phyloP scores from a whole-genome alignment of 1,140 invertebrate genomes.

The Meloidogyne exigua region DNA sequence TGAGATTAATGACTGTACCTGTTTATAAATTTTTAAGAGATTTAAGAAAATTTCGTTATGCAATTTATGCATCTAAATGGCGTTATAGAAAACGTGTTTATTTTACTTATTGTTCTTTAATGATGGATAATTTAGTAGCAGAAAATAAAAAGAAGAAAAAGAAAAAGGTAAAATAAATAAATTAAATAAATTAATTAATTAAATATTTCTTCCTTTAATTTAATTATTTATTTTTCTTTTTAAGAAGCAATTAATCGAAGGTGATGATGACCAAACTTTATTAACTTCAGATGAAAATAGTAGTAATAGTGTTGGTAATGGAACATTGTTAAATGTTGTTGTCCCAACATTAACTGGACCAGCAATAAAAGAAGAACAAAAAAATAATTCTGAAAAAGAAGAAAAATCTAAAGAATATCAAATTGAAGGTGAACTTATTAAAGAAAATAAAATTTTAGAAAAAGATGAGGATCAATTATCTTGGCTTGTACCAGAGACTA shows the following conservation, averaged over 20 bases:
- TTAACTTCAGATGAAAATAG: conserved; percentile 16
- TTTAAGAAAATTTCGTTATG: conserved; percentile 53
- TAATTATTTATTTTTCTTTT: neutral
- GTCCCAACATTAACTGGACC: neutral
- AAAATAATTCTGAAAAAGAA: neutral
- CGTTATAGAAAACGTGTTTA: conserved; percentile 59
- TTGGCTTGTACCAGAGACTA: neutral
- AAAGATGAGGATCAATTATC: conserved; percentile 10
- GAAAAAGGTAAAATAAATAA: neutral
- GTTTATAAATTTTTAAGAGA: conserved; percentile 61
- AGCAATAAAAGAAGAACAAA: neutral
- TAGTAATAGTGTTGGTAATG: neutral
- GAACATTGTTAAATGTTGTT: neutral
- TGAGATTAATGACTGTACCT: conserved; percentile 58
- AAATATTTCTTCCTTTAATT: too few species aligned
- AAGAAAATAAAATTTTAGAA: conserved; percentile 8
- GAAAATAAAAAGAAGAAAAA: conserved; percentile 10
- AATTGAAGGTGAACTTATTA: conserved; percentile 7
- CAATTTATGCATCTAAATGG: conserved; percentile 58
- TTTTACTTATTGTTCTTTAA: conserved; percentile 58
- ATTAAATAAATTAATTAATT: neutral
- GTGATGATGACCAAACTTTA: conserved; percentile 17
- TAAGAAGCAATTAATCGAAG: neutral
- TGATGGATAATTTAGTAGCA: conserved; percentile 12
- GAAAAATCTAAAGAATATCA: neutral